These are phyloP conservation scores for Mastigias papua DNA, from an alignment of 30 jellyfish, hydroid and myxozoan genomes.

Conservation along the genomic window DNA sequence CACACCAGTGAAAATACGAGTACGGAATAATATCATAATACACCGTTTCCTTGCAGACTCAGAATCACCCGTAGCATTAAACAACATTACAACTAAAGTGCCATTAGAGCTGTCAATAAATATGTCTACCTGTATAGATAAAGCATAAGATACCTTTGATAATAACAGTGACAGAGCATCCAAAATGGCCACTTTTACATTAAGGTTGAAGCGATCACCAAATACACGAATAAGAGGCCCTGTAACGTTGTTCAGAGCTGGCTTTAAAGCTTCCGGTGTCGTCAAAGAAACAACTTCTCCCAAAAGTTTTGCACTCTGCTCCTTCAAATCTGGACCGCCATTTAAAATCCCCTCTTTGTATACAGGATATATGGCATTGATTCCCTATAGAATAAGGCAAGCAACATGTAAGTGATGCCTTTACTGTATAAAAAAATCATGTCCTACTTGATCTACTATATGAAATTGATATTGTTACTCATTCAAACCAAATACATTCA, in stretches of 20 bases:
- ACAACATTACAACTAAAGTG: neutral
- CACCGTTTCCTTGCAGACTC: too few relatives aligned
- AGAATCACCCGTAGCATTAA: too few relatives aligned
- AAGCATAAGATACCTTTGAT: constrained; percentile 58
- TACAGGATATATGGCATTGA: constrained; percentile 89
- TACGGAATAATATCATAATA: too few relatives aligned
- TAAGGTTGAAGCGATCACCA: constrained; percentile 92
- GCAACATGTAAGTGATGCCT: too few relatives aligned
- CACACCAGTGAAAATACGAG: too few relatives aligned
- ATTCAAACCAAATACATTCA: too few relatives aligned
- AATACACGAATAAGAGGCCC: constrained; percentile 97
- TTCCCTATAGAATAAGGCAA: constrained; percentile 82
- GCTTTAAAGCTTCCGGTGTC: constrained; percentile 92
- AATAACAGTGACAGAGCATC: constrained; percentile 80
- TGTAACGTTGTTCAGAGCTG: constrained; percentile 88
- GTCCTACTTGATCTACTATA: too few relatives aligned
- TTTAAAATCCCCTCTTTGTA: constrained; percentile 93
- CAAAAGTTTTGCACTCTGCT: constrained; percentile 84
- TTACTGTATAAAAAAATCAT: too few relatives aligned
- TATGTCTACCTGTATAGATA: neutral
- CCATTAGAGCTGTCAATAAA: neutral
- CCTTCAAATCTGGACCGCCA: constrained; percentile 94
- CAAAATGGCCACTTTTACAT: constrained; percentile 94
- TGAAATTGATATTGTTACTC: too few relatives aligned
- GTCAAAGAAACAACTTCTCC: constrained; percentile 93